Evolutionary conservation across 2,113 vertebrate species (phyloP).

Genomic region (Podarcis cretensis): DNA sequence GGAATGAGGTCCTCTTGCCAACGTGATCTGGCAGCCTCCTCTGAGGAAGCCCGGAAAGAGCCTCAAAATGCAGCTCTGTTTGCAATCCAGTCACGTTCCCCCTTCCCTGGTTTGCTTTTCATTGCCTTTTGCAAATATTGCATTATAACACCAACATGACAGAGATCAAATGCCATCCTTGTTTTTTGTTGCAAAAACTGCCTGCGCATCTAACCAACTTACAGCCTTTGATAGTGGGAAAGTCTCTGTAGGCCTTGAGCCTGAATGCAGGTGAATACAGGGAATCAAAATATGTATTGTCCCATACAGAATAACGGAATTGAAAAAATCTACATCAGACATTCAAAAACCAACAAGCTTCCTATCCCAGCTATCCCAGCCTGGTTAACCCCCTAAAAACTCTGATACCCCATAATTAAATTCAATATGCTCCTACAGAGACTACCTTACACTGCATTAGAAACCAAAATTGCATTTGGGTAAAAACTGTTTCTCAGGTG

Average conservation of each 20-base stretch:
- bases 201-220: neutral
- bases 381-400: too few relatives aligned
- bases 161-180: neutral
- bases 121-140: neutral
- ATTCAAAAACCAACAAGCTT: too few relatives aligned
- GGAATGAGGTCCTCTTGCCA: conserved; percentile 29
- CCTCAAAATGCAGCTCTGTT: neutral
- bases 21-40: conserved; percentile 15
- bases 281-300: conserved; percentile 2
- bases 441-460: too few relatives aligned
- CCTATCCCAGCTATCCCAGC: too few relatives aligned
- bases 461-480: too few relatives aligned
- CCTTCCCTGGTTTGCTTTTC: neutral
- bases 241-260: too few relatives aligned
- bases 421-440: too few relatives aligned
- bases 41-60: conserved; percentile 24
- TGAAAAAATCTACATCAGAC: too few relatives aligned
- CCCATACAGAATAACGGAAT: too few relatives aligned
- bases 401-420: too few relatives aligned
- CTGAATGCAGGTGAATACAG: neutral
- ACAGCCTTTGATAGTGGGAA: too few relatives aligned
- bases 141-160: neutral
- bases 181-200: neutral
- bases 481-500: too few relatives aligned
- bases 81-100: neutral